Percentiles rank a stretch among this genome's conserved stretches.
Conservation (phyloP, 2,888 invertebrate species). For the Nebria salina region DNA sequence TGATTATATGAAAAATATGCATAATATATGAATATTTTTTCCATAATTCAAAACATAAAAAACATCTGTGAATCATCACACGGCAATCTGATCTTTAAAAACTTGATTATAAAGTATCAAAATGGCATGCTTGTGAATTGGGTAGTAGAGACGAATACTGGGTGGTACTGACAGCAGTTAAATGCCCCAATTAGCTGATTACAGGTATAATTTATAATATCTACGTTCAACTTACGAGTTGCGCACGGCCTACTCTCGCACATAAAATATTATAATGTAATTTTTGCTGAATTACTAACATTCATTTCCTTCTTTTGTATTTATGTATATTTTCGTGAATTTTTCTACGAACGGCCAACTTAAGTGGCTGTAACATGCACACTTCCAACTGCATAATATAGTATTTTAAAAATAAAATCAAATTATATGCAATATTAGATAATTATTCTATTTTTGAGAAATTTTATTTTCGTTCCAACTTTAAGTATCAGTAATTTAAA, state of each 20-base stretch:
- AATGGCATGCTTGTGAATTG: conserved; percentile 10
- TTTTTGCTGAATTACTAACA: conserved; percentile 18
- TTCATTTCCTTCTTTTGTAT: background rate
- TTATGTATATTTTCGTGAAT: background rate
- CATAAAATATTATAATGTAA: conserved; percentile 37
- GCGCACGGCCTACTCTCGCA: conserved; percentile 15
- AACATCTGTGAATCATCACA: conserved; percentile 22
- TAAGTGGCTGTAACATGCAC: background rate
- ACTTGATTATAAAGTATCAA: conserved; percentile 5
- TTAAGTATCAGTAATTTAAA: no score
- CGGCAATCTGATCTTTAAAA: conserved; percentile 5
- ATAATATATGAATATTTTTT: conserved; percentile 41
- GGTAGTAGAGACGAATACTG: conserved; percentile 34
- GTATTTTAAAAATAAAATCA: background rate
- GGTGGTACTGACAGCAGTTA: conserved; percentile 44
- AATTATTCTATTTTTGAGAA: no score
- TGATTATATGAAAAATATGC: conserved; percentile 20
- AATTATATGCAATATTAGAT: background rate
- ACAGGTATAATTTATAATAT: conserved; percentile 43
- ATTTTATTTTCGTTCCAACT: no score
- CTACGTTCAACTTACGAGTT: conserved; percentile 17
- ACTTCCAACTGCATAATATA: background rate
- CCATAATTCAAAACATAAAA: conserved; percentile 30
- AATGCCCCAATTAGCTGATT: conserved; percentile 44
- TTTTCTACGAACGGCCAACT: background rate